Percentiles rank a stretch among this genome's conserved stretches.
Conservation (phyloP, 2,797 vertebrate species). For the Mormyrops boulengeri region DNA sequence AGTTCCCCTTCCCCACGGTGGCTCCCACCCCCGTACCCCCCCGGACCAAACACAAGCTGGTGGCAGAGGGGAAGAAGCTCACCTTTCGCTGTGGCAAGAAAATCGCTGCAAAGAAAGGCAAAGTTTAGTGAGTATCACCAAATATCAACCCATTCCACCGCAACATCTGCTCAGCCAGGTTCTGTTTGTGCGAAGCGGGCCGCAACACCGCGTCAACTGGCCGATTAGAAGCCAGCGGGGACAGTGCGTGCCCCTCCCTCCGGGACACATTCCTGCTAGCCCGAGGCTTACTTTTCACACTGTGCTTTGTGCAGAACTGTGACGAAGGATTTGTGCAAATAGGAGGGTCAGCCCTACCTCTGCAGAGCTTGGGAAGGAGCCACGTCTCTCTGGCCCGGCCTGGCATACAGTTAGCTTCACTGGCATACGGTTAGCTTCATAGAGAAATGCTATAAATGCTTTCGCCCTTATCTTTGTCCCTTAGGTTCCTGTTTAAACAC, state of each 20-base stretch:
- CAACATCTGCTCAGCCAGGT: not conserved
- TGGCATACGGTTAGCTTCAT: not conserved
- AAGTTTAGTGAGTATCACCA: conserved; percentile 82
- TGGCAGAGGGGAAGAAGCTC: conserved; percentile 83
- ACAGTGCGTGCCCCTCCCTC: not conserved
- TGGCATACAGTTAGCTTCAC: not conserved
- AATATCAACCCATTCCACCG: not conserved
- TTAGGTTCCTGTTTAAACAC: not conserved
- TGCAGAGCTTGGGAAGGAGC: not conserved
- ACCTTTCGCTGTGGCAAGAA: conserved; percentile 95
- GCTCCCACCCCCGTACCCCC: conserved; percentile 72
- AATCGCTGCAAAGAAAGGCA: conserved; percentile 88
- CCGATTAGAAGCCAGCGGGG: not conserved
- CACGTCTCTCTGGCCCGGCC: not conserved
- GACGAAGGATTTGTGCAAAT: not conserved
- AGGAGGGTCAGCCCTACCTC: not conserved
- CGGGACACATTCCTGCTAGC: not conserved
- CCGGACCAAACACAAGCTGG: conserved; percentile 83
- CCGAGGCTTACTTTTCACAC: not conserved
- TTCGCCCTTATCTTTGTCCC: not conserved
- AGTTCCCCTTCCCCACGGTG: conserved; percentile 84
- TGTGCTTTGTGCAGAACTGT: not conserved
- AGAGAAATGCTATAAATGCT: not conserved
- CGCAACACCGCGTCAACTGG: not conserved
- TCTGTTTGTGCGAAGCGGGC: not conserved